Evolutionary conservation across 2,888 invertebrate species (phyloP), one percentile per base, ranked within the genome.

Genomic region (Papilio demoleus): DNA sequence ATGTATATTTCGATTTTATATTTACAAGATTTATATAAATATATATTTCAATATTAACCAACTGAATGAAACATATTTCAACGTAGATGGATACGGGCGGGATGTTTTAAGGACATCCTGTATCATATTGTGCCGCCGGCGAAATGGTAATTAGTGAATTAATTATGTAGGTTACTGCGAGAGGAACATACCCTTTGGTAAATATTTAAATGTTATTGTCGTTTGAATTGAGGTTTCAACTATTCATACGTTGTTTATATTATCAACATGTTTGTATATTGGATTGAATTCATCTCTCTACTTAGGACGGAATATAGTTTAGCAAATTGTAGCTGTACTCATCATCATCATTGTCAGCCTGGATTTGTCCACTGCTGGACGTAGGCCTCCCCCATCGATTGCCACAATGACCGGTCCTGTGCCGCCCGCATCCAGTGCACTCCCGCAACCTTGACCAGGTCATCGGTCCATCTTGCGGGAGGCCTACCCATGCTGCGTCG

Each of bases 61-160:
- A 67, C 14, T 31, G 8, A 27, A 50, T 36, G 17, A 38, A 68
- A 59, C 58, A 59, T 47, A 63, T 68, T 68, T 64, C 31, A 22
- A n/a, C 36, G 50, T 38, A 47, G 14, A 34, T n/a, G 47, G 45
- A 47, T 58, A 24, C 36, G 47, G 17, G 24, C 71, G 71, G 85
- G 81, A 79, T 82, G 81, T 79, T 81, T 73, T 81, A 77, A 83
- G 85, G 82, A 84, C 77, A 83, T 86, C 81, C 81, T 79, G 80
- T 80, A 80, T 80, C 79, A 80, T 80, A 83, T 85, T 83, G 79
- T 78, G 72, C 75, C 74, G 79, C 76, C 74, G 65, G 72, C 74
- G 76, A 85, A 85, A 87, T 86, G 86, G 83, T 87, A 87, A 88
- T 87, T 83, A 84, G 76, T 79, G 84, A 82, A 84, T 87, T 83